Base-by-base conservation (phyloP, 92 coral and sea anemone genomes). In the Diadumene lineata region DNA sequence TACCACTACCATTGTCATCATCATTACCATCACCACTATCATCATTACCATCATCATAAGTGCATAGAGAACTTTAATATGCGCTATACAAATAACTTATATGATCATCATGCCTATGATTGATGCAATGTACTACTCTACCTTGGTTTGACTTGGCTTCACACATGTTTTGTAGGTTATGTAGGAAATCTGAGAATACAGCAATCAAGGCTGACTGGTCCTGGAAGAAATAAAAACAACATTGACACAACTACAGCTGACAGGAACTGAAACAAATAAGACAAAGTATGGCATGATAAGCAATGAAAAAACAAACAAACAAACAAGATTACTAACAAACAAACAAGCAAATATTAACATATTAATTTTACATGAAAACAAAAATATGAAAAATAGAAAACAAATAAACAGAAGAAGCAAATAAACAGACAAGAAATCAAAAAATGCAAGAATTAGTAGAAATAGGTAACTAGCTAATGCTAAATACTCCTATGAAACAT, bases 131-230 rank as follows among this genome's bases (percentile, higher is more conserved):
- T 3, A 23, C 24, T 9, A 17, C 11, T 30, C 46, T 68, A 78
- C 97, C 97, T 84, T 81, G 87, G 17, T 83, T 79, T 34, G 79
- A 56, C 61, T 81, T 81, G 19, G 85, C 68, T 27, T 88, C 79
- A 72, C 78, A 91, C 75, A 87, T 75, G 72, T 76, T 75, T 61
- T 81, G 84, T 17, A 91, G 43, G 56, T 84, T 85, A 2, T 74
- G 90, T n/a, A 91, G 84, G 63, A 91, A 91, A 53, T 88, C 97
- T 0, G 97, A 83, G 63, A 91, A 88, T 56, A 91, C 81, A 65
- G 78, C 81, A 56, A 79, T 82, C 26, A 87, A 92, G 19, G 90
- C 97, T 24, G 90, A 76, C 77, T 91, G 93, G 57, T 91, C 91
- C 97, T 91, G 74, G 0, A 50, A 43, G 31, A 43, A 48, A 56